A percentile compares a stretch with the other conserved stretches of the same genome.
Conservation (phyloP, 2,888 invertebrate genomes). For the Cephus rjabovi region DNA sequence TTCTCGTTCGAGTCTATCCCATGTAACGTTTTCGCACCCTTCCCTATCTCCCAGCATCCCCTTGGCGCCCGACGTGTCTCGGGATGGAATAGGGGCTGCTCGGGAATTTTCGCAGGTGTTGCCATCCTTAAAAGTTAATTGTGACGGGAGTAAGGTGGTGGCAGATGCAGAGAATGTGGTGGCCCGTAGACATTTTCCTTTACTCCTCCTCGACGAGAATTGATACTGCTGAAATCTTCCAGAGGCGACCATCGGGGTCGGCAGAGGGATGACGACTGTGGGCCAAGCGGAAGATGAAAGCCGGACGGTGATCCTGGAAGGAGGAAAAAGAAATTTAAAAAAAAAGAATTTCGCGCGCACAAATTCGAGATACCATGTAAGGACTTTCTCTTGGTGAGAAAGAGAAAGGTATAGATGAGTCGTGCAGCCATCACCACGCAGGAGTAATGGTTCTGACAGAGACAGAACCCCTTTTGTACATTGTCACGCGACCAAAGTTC, state of each 20-base stretch:
- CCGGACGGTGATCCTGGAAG: background rate
- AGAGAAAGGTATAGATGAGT: background rate
- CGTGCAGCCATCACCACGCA: background rate
- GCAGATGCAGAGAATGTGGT: slow-evolving; percentile 40
- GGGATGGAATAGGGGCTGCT: background rate
- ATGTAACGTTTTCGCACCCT: background rate
- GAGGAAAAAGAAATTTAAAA: background rate
- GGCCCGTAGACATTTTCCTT: slow-evolving; percentile 27
- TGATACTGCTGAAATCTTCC: background rate
- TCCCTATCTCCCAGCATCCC: background rate
- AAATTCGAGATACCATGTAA: background rate
- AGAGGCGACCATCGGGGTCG: background rate
- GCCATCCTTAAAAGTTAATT: slow-evolving; percentile 41
- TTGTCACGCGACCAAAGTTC: background rate
- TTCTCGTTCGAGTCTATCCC: background rate
- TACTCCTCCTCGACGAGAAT: background rate
- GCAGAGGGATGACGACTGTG: background rate
- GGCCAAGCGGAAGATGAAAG: background rate
- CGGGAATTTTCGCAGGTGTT: slow-evolving; percentile 17
- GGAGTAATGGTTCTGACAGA: background rate
- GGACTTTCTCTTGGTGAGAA: background rate
- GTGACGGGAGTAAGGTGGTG: slow-evolving; percentile 32
- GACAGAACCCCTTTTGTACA: background rate
- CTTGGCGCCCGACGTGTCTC: background rate
- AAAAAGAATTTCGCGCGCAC: background rate